phyloP scores from a whole-genome alignment of 2,888 invertebrate genomes.

The Conops quadrifasciatus region DNA sequence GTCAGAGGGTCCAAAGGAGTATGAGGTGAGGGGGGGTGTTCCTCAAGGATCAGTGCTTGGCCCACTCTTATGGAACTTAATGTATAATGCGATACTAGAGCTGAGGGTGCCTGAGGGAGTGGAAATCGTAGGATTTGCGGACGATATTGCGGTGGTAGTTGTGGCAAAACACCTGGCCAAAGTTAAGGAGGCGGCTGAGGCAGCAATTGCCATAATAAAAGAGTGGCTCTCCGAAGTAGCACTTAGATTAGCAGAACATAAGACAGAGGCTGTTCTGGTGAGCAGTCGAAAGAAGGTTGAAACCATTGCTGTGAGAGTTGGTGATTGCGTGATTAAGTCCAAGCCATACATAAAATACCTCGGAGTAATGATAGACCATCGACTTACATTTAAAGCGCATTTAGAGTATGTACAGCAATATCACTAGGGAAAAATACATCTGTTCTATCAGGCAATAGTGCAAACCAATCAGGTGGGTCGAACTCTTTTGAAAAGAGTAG shows the following conservation, averaged over 20 bases:
- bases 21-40: background rate
- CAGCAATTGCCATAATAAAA: background rate
- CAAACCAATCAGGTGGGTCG: background rate
- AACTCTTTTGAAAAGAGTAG: background rate
- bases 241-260: background rate
- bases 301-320: too few species aligned
- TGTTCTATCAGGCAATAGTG: too few species aligned
- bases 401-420: background rate
- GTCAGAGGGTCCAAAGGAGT: too few species aligned
- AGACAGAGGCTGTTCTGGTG: background rate
- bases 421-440: too few species aligned
- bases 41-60: background rate
- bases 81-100: background rate
- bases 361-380: background rate
- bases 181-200: background rate
- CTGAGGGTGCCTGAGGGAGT: background rate
- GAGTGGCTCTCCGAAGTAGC: background rate
- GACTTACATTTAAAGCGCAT: background rate
- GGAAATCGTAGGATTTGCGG: background rate
- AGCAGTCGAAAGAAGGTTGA: too few species aligned
- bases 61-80: background rate
- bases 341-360: too few species aligned
- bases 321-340: too few species aligned
- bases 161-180: background rate
- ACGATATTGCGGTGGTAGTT: background rate